Base-by-base conservation (phyloP, 2,113 vertebrate species). In the Ia io region DNA sequence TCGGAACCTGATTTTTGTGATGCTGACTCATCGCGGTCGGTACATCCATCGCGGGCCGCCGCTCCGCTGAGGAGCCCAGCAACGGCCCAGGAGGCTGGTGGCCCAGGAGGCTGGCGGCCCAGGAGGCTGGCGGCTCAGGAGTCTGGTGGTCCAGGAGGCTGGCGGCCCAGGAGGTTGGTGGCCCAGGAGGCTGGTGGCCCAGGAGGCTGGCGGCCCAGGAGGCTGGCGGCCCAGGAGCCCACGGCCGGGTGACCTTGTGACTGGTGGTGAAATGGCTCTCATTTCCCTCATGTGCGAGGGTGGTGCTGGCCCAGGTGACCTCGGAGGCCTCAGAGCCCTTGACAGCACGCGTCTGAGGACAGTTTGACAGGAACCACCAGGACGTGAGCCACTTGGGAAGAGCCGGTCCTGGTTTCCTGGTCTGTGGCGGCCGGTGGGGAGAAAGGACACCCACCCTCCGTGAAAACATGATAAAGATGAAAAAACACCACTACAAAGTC, bases 351-450 rank as follows among this genome's bases (percentile, higher is more conserved):
- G 53, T 56, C 35, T 8, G 5, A 10, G 0, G 42, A 28, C 1
- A 22, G 9, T 6, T 11, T 44, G 49, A 28, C 3, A 4, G 5
- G 6, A 76, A 44, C 12, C 42, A 6, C 23, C 4, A 0, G 0
- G 77, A 25, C 3, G 0, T 1, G 6, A 1, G 0, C 22, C 1
- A 0, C 1, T 3, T 3, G 32, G 12, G 11, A 42, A 44, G 53
- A 6, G 1, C 8, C 2, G 37, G 61, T 25, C 47, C 85, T 22
- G 14, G 20, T 6, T 28, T 80, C 22, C 82, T 37, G 30, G n/a
- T 22, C 25, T 12, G 18, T 0, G 14, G 59, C 2, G 17, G 32
- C 25, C 25, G 35, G 22, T 59, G 35, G 16, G 30, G 61, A 90
- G 44, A 79, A 44, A 61, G 51, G 61, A 74, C 22, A 42, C 28